These are phyloP conservation scores for Thecocarcelia acutangulata DNA, from an alignment of 2,888 invertebrate genomes.

Conservation along the genomic window DNA sequence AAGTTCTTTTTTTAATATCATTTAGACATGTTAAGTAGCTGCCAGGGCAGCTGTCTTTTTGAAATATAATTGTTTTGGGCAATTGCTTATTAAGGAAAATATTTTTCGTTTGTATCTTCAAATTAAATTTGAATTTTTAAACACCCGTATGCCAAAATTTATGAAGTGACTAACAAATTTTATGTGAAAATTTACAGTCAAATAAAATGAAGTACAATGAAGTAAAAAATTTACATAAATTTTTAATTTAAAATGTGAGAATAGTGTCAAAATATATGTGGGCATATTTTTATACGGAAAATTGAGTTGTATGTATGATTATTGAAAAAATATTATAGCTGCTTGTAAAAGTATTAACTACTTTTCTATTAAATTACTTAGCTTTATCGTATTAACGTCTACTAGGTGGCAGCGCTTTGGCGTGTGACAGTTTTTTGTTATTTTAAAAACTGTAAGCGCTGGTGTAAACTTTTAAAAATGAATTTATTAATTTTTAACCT, in stretches of 20 bases:
- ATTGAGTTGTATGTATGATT: too few species aligned
- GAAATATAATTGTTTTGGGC: constrained; percentile 55
- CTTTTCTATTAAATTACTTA: too few species aligned
- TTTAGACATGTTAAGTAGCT: constrained; percentile 38
- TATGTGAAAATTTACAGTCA: constrained; percentile 32
- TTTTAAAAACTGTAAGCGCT: too few species aligned
- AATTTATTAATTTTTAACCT: too few species aligned
- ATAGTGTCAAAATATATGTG: background rate
- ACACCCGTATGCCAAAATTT: constrained; percentile 63
- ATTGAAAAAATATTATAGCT: too few species aligned
- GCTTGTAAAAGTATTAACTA: too few species aligned
- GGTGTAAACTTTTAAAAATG: too few species aligned
- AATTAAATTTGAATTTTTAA: constrained; percentile 52
- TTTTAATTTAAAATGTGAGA: constrained; percentile 45
- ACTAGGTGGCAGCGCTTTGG: too few species aligned
- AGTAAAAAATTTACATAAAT: constrained; percentile 45
- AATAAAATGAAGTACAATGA: too few species aligned
- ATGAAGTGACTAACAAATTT: constrained; percentile 34
- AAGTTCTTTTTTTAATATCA: constrained; percentile 17
- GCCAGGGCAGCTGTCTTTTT: constrained; percentile 58
- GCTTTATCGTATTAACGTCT: too few species aligned
- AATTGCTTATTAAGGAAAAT: constrained; percentile 40
- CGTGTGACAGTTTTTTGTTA: too few species aligned
- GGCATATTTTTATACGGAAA: background rate
- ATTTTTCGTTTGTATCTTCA: constrained; percentile 38